Evolutionary conservation across 53 echinoderm and acorn worm species (phyloP), one percentile per base, ranked within the genome.

Genomic region (Hippasteria phrygiana): DNA sequence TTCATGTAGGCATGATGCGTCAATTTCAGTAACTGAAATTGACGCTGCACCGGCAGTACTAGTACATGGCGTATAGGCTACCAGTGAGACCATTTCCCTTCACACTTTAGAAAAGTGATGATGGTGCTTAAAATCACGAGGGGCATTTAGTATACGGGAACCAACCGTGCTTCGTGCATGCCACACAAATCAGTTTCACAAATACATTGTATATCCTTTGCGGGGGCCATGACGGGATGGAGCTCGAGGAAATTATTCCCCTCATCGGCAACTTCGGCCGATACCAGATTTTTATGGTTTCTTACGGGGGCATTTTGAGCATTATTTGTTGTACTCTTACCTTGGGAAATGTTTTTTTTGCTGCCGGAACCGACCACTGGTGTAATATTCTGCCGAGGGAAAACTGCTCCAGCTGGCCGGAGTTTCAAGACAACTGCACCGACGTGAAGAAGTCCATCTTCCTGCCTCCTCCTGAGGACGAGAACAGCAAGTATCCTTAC

Each of bases 341-440:
- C 24, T 26, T 96, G 55, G 92, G 87, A 14, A 83, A 96, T 71
- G 92, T 96, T 6, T 96, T 96, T 59, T 88, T 84, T 47, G 93
- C 93, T 1, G 90, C 75, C 56, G 74, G 88, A 22, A 75, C 89
- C 37, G 92, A 93, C 69, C 93, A 96, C 71, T 96, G 92, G 91
- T 96, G 96, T 51, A 39, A 66, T 11, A 89, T 89, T 17, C 50
- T 64, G 33, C 77, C 66, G 3, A 47, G 32, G 2, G 56, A 69
- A 37, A 69, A 64, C 35, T 88, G 88, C 37, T 43, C 65, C 45
- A 69, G 38, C 48, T 88, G 88, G 88, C 50, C 5, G 37, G 64
- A 77, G 78, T 77, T 77, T 11, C 47, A 77, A 37, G 88, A 77
- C 65, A 64, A 77, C 28, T 88, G 88, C 40, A 63, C 64, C 3